These are phyloP conservation scores for Drosophila lutescens DNA, from an alignment of 2,888 invertebrate genomes.

Conservation along the genomic window DNA sequence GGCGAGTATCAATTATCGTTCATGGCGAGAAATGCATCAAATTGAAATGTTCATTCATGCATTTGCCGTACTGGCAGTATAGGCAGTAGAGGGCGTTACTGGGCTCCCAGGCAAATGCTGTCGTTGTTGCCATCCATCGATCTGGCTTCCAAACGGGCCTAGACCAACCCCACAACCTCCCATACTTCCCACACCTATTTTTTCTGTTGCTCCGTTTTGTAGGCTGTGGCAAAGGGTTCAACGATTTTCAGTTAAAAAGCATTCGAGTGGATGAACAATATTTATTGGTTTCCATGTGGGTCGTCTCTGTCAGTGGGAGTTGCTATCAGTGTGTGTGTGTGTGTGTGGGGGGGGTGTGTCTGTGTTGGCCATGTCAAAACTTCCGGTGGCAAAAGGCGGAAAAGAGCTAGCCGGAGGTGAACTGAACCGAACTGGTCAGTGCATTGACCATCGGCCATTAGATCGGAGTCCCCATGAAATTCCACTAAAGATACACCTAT, in stretches of 20 bases:
- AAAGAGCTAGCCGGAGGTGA: constrained; percentile 15
- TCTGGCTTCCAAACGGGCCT: constrained; percentile 13
- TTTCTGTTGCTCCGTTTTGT: constrained; percentile 13
- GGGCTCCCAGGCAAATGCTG: constrained; percentile 13
- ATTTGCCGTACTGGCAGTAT: constrained; percentile 34
- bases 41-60: constrained; percentile 53
- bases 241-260: constrained; percentile 77
- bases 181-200: neutral
- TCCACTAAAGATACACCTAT: constrained; percentile 3
- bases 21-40: constrained; percentile 50
- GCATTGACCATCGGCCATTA: constrained; percentile 11
- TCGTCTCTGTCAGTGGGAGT: constrained; percentile 42
- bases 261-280: constrained; percentile 81
- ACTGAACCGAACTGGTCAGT: constrained; percentile 20
- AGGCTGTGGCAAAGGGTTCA: constrained; percentile 67
- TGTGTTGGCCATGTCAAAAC: constrained; percentile 26
- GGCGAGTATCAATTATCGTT: constrained; percentile 44
- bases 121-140: constrained; percentile 42
- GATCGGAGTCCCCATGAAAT: constrained; percentile 8
- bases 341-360: constrained; percentile 3
- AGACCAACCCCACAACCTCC: neutral
- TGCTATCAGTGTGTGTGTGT: constrained; percentile 15
- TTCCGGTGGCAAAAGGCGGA: constrained; percentile 26
- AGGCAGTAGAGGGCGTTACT: constrained; percentile 14
- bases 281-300: constrained; percentile 77